These are phyloP conservation scores for Hylaeus anthracinus DNA, from an alignment of 1,140 invertebrate species.

Conservation along the genomic window DNA sequence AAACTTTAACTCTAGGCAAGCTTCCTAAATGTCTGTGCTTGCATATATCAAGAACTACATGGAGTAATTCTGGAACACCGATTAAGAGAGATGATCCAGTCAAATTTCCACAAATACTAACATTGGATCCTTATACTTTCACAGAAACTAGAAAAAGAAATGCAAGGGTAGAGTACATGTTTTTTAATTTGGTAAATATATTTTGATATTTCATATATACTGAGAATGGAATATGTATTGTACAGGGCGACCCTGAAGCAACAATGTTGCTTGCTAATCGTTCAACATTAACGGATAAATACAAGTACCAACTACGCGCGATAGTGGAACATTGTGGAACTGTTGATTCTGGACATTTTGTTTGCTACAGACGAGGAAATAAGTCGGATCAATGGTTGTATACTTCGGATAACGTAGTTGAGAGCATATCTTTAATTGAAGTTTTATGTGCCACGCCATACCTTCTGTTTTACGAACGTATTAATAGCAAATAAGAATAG, in stretches of 20 bases:
- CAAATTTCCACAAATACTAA: constrained; percentile 91
- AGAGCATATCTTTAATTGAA: constrained; percentile 72
- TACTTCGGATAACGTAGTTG: constrained; percentile 77
- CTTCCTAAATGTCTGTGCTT: constrained; percentile 91
- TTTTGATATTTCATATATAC: neutral
- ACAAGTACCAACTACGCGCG: constrained; percentile 88
- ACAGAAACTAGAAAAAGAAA: constrained; percentile 80
- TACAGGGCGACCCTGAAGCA: constrained; percentile 67
- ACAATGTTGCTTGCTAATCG: constrained; percentile 63
- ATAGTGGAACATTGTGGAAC: constrained; percentile 95
- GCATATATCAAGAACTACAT: constrained; percentile 92
- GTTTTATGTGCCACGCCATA: constrained; percentile 71
- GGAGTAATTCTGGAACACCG: constrained; percentile 87
- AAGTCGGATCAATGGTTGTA: constrained; percentile 75
- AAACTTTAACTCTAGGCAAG: constrained; percentile 93
- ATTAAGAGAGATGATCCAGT: constrained; percentile 93
- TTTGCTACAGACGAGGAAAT: constrained; percentile 91
- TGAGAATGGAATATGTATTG: constrained; percentile 34
- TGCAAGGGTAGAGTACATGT: constrained; percentile 62
- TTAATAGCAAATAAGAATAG: constrained; percentile 55
- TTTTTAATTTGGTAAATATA: constrained; percentile 13
- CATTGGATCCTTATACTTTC: constrained; percentile 89
- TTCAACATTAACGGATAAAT: constrained; percentile 67
- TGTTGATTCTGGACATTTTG: constrained; percentile 94
- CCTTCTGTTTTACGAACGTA: constrained; percentile 74